phyloP scores from a whole-genome alignment of 2,888 invertebrate species.

The Meiosimyza platycephala region DNA sequence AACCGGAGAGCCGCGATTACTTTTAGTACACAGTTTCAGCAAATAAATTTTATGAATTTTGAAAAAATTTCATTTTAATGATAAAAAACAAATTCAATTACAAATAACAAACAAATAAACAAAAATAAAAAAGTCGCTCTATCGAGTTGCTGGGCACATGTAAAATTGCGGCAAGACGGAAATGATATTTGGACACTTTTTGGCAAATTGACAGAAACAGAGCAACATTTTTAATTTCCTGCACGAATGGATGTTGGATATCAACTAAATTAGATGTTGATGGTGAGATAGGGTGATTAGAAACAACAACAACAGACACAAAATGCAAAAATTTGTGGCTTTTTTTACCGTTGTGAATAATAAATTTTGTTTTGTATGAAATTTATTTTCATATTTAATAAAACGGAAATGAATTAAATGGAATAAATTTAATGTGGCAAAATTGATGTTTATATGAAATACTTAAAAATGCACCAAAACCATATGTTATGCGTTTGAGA shows the following conservation, averaged over 20 bases:
- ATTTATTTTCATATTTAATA: too few species aligned
- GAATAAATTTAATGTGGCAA: too few species aligned
- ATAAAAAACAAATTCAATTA: slow-evolving; percentile 23
- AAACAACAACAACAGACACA: too few species aligned
- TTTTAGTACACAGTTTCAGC: not conserved
- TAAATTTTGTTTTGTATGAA: too few species aligned
- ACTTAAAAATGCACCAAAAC: too few species aligned
- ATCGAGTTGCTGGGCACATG: not conserved
- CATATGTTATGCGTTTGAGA: too few species aligned
- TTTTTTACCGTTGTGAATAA: too few species aligned
- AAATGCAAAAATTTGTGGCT: too few species aligned
- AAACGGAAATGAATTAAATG: too few species aligned
- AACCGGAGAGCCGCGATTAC: too few species aligned
- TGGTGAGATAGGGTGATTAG: not conserved
- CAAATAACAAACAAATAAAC: slow-evolving; percentile 2
- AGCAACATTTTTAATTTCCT: slow-evolving; percentile 41
- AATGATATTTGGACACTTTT: slow-evolving; percentile 25
- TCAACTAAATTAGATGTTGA: slow-evolving; percentile 5
- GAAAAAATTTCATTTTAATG: not conserved
- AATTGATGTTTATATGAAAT: too few species aligned
- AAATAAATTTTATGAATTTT: not conserved
- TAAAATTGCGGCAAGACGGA: slow-evolving; percentile 16
- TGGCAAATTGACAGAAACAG: slow-evolving; percentile 27
- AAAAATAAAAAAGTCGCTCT: not conserved
- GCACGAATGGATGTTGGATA: slow-evolving; percentile 7